phyloP scores from a whole-genome alignment of 2,888 invertebrate species.

The Melanostoma mellinum region DNA sequence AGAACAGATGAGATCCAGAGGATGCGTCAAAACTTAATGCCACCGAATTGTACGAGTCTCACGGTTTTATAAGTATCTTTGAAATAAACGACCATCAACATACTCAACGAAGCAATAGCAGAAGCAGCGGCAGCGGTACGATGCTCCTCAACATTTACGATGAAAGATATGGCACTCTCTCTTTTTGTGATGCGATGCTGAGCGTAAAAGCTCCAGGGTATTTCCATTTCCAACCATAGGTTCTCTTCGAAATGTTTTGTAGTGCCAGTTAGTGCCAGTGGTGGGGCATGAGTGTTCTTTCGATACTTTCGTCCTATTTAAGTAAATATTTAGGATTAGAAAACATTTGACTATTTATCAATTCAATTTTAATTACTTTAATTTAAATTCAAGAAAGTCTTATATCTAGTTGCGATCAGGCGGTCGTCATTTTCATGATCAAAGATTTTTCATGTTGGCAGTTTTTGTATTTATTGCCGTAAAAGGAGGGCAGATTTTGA shows the following conservation, averaged over 20 bases:
- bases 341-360: no score
- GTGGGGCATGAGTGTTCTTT: not conserved
- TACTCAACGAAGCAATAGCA: conserved; percentile 38
- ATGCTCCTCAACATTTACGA: conserved; percentile 41
- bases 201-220: conserved; percentile 59
- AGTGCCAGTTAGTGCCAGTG: not conserved
- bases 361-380: no score
- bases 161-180: conserved; percentile 52
- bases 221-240: not conserved
- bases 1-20: conserved; percentile 65
- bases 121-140: conserved; percentile 18
- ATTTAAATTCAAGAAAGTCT: no score
- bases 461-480: no score
- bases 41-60: conserved; percentile 52
- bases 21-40: conserved; percentile 69
- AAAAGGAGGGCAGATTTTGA: no score
- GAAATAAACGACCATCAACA: conserved; percentile 53
- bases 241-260: not conserved
- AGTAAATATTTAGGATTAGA: not conserved
- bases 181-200: conserved; percentile 26
- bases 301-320: not conserved
- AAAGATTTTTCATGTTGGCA: no score
- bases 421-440: no score
- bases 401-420: no score
- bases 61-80: conserved; percentile 70